Base-by-base conservation (phyloP, 2,888 invertebrate genomes). In the Morpho helenor region DNA sequence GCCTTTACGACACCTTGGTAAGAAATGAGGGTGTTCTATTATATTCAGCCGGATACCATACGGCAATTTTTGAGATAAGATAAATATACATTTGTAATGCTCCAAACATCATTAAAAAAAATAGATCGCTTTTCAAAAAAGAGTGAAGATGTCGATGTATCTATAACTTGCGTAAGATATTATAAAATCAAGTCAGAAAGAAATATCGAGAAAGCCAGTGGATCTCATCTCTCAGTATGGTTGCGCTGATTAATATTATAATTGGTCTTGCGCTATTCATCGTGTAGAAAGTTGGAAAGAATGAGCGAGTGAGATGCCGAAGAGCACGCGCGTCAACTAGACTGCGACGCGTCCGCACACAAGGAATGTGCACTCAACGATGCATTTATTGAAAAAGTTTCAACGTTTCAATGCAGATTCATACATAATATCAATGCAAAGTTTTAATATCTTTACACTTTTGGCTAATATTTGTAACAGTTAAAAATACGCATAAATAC, bases 241-340 rank as follows among this genome's bases (percentile, higher is more conserved):
- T 84, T 85, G 84, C 82, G 80, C 87, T 87, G 85, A 87, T 88
- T 90, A 88, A 90, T 88, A 90, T 87, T 87, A 83, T 89, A 90
- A 89, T 89, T 87, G 85, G 76, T 80, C 75, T 80, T 76, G 81
- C 84, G 80, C 82, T 81, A 87, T 87, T 83, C 82, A 82, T 87
- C 86, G 81, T 77, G 83, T 90, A 90, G 90, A 90, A 90, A 90
- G 90, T 90, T 77, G 83, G 85, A 78, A 87, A 86, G 87, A 85
- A 82, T 78, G 76, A 67, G 71, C 74, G 72, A 69, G 66, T 66
- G 70, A 69, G 76, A 75, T 75, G 73, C 75, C 75, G 73, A 66
- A 65, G 68, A 64, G 66, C 75, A 70, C 76, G 76, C 78, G 77
- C 77, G 78, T 77, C 80, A 77, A 81, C 70, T 88, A 87, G 89